Percentiles rank a stretch among this genome's conserved stretches.
These are phyloP conservation scores for Tipula lateralis DNA, from an alignment of 2,888 invertebrate genomes.

Conservation along the genomic window DNA sequence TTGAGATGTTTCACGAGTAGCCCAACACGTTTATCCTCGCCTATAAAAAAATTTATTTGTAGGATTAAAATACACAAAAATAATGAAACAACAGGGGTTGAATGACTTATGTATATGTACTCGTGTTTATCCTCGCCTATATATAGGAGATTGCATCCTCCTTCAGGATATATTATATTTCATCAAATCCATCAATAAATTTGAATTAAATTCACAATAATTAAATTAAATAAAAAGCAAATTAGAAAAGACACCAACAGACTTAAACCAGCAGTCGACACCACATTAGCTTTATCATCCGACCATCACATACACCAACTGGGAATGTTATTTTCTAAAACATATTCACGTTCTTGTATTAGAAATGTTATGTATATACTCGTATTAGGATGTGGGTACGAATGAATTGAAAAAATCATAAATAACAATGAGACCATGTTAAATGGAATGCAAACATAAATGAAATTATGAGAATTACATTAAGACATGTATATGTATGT, in stretches of 20 bases:
- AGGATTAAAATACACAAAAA: background rate
- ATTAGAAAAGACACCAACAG: background rate
- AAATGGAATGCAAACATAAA: constrained; percentile 24
- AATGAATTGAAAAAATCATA: constrained; percentile 11
- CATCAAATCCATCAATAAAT: background rate
- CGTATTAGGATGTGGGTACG: too few relatives aligned
- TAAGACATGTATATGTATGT: background rate
- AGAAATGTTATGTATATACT: background rate
- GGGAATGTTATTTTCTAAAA: background rate
- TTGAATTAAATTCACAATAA: background rate
- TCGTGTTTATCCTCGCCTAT: too few relatives aligned
- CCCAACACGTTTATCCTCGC: constrained; percentile 9
- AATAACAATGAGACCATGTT: constrained; percentile 6
- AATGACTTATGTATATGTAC: background rate
- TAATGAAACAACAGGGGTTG: background rate
- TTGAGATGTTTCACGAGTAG: background rate
- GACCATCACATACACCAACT: background rate
- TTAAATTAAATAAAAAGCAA: background rate
- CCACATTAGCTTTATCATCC: background rate
- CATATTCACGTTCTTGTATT: background rate
- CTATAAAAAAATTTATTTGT: constrained; percentile 9
- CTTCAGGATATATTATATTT: background rate
- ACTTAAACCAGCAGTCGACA: background rate
- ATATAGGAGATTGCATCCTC: background rate
- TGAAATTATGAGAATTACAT: constrained; percentile 24